A percentile compares a stretch with the other conserved stretches of the same genome.
phyloP scores from a whole-genome alignment of 1,140 invertebrate species.

The Scaptomyza hsui region DNA sequence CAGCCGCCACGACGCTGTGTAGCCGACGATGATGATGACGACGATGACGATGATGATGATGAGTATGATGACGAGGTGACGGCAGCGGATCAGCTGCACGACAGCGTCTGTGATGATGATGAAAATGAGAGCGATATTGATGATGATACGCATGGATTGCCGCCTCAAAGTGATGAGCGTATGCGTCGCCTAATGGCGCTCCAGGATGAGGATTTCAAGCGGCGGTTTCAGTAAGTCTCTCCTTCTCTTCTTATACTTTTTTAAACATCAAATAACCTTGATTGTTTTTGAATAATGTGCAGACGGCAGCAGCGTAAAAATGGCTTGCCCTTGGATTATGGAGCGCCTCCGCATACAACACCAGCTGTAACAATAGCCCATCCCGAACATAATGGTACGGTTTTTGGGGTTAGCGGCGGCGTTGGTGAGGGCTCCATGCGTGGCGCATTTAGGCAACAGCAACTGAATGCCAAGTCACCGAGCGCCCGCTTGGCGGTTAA shows the following conservation, averaged over 20 bases:
- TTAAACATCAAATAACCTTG: background rate
- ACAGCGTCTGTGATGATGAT: slow-evolving; percentile 75
- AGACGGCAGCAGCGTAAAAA: slow-evolving; percentile 76
- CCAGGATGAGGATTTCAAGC: slow-evolving; percentile 84
- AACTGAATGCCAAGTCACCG: slow-evolving; percentile 66
- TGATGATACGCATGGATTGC: slow-evolving; percentile 70
- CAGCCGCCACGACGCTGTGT: slow-evolving; percentile 52
- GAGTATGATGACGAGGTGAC: slow-evolving; percentile 74
- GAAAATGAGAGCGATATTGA: slow-evolving; percentile 76
- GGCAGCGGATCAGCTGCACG: slow-evolving; percentile 65
- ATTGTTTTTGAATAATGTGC: background rate
- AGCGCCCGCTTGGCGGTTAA: slow-evolving; percentile 78
- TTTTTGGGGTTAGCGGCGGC: slow-evolving; percentile 84
- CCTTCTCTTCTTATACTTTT: background rate
- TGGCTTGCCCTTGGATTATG: slow-evolving; percentile 70
- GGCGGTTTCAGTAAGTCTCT: slow-evolving; percentile 81
- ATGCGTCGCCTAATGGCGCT: slow-evolving; percentile 83
- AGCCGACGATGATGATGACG: slow-evolving; percentile 88
- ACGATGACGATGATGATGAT: slow-evolving; percentile 89
- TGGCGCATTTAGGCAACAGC: slow-evolving; percentile 64
- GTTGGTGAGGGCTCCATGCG: slow-evolving; percentile 82
- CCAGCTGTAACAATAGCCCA: slow-evolving; percentile 38
- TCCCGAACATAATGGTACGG: slow-evolving; percentile 71
- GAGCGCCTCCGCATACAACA: slow-evolving; percentile 43
- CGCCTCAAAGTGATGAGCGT: slow-evolving; percentile 79